phyloP scores from a whole-genome alignment of 35 echinoderm and acorn worm species.

The Eucidaris tribuloides region DNA sequence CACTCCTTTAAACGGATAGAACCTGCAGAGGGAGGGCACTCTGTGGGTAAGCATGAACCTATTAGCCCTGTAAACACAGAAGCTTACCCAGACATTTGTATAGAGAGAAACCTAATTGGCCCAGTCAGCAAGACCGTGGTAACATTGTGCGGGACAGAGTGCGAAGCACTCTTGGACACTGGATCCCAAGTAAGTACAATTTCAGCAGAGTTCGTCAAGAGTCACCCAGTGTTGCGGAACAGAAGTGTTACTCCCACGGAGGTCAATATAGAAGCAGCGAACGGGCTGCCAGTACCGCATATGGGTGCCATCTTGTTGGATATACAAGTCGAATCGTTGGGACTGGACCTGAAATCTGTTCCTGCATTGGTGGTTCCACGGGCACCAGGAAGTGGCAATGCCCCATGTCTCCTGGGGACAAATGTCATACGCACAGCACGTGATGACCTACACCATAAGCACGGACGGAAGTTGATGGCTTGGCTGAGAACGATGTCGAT shows the following conservation, averaged over 20 bases:
- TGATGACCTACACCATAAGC: not conserved
- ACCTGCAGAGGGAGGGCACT: conserved; percentile 3
- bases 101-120: not conserved
- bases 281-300: conserved; percentile 14
- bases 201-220: not conserved
- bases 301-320: not conserved
- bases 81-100: not conserved
- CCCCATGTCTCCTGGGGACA: conserved; percentile 1
- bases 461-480: not conserved
- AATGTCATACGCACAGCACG: conserved; percentile 11
- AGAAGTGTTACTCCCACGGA: not conserved
- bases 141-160: not conserved
- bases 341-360: conserved; percentile 1
- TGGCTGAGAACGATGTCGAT: not conserved
- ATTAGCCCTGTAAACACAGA: not conserved
- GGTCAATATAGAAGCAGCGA: not conserved
- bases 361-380: conserved; percentile 9
- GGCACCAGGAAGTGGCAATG: not conserved
- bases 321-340: not conserved
- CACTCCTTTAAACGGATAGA: conserved; percentile 31
- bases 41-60: not conserved
- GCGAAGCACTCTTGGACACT: conserved; percentile 4
- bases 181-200: conserved; percentile 34
- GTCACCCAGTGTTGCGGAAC: not conserved
- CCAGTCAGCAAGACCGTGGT: not conserved